Evolutionary conservation across 2,113 vertebrate species (phyloP), one percentile per base, ranked within the genome.

Genomic region (Calyptomena viridis): DNA sequence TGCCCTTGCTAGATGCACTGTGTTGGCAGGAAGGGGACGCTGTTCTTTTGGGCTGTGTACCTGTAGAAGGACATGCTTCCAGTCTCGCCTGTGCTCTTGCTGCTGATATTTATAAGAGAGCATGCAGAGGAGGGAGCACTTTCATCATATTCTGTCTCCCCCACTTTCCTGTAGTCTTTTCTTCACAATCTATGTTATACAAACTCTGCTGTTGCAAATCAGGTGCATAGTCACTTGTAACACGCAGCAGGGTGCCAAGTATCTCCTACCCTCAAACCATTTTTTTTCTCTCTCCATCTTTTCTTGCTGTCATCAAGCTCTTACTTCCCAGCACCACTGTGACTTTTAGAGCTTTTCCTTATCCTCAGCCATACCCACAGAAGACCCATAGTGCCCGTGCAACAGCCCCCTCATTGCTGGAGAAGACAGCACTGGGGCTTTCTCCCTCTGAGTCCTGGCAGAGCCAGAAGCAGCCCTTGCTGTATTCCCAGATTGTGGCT

Each of bases 281-380:
- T 72, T 42, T 78, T n/a, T 79, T 7, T 5, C 5, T 49, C 18
- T 90, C 24, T 69, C 8, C 14, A 12, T 64, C 14, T 62, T 74
- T 52, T 69, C 20, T 62, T 62, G 27, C 46, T 33, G 2, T 27
- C 35, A 19, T 52, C 46, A 63, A 60, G 14, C 27, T 47, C 33
- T 79, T 46, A 42, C 9, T 56, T 88, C 53, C 40, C 46, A 90
- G 49, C 27, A 83, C 21, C 13, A 40, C 33, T 7, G 1, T 67
- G 37, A 62, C 56, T 58, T 6, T 39, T 60, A 59, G 7, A 88
- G 22, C 12, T 69, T 86, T 76, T 71, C 25, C 37, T 88, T 76
- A 56, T 74, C 14, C 25, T 44, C 24, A 39, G 0, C 24, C 2
- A 1, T 15, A 63, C 6, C 33, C 2, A 1, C 18, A 60, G 27